Base-by-base conservation (phyloP, 2,113 vertebrate genomes). In the Muntiacus reevesi region DNA sequence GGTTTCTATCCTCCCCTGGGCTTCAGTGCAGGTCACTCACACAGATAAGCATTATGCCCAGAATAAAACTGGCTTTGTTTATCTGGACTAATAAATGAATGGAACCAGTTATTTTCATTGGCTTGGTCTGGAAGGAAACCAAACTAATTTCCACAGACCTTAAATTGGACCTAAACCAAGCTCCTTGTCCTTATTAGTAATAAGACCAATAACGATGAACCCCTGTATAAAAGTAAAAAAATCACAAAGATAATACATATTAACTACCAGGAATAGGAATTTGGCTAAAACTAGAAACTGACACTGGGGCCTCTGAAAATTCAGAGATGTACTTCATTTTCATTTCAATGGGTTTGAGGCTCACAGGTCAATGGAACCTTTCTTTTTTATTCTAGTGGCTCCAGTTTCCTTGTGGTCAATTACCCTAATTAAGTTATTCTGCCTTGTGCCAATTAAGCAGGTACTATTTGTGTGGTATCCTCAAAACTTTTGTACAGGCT, bases 11-110 rank as follows among this genome's bases (percentile, higher is more conserved):
- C 97, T 97, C 87, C 96, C 79, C 87, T 89, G 62, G 21, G 91
- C 94, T 78, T 87, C 97, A 79, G 78, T 45, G 92, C 97, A 97
- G 97, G 98, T 98, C 98, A 97, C 36, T 45, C 94, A 97, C 97
- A 98, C 96, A 98, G 97, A 98, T 98, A 98, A 98, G 98, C 98
- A 98, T 98, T 98, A 98, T 98, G 93, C 96, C 93, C 74, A 93
- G 98, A 97, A 98, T 97, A 98, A 98, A 98, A 98, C 97, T 94
- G 93, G 83, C 98, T 98, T 97, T 98, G 98, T 98, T 96, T 94
- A 97, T 98, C 98, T 87, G 96, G 54, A 85, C 97, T 97, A 93
- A 97, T 97, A 97, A 96, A 92, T 98, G 98, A 98, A 98, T 98
- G 92, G 96, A 97, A 95, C 93, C 89, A 92, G 98, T 98, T 97